phyloP scores from a whole-genome alignment of 2,888 invertebrate genomes.

The Drosophila sordidula region DNA sequence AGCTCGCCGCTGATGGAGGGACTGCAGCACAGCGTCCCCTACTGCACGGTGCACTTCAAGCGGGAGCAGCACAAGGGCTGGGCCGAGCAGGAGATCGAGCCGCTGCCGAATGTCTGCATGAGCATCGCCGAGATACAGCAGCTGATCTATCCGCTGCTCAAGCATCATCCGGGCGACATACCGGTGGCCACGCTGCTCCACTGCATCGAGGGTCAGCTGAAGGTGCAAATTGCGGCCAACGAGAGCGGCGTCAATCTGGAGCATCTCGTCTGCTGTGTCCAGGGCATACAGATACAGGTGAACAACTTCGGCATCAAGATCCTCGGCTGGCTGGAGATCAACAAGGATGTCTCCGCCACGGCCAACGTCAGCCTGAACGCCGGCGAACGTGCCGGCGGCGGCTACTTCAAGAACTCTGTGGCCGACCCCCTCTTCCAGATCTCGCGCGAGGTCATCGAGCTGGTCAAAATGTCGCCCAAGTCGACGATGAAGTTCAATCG shows the following conservation, averaged over 20 bases:
- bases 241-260: conserved; percentile 94
- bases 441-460: conserved; percentile 94
- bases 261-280: conserved; percentile 93
- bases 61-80: conserved; percentile 89
- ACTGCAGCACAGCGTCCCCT: conserved; percentile 86
- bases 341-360: conserved; percentile 73
- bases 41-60: conserved; percentile 88
- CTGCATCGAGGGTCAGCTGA: conserved; percentile 83
- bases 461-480: conserved; percentile 92
- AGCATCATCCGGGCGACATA: conserved; percentile 83
- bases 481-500: conserved; percentile 93
- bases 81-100: conserved; percentile 91
- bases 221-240: conserved; percentile 77
- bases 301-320: conserved; percentile 85
- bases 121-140: conserved; percentile 83
- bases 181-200: conserved; percentile 84
- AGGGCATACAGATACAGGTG: conserved; percentile 87
- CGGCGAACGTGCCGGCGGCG: conserved; percentile 52
- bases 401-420: conserved; percentile 77
- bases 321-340: conserved; percentile 82
- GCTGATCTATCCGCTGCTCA: conserved; percentile 83
- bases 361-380: conserved; percentile 22
- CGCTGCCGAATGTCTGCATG: conserved; percentile 87
- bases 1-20: conserved; percentile 85
- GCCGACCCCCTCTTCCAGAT: conserved; percentile 88